A percentile compares a stretch with the other conserved stretches of the same genome.
These are phyloP conservation scores for Hylaea fasciaria DNA, from an alignment of 2,888 invertebrate species.

Conservation along the genomic window DNA sequence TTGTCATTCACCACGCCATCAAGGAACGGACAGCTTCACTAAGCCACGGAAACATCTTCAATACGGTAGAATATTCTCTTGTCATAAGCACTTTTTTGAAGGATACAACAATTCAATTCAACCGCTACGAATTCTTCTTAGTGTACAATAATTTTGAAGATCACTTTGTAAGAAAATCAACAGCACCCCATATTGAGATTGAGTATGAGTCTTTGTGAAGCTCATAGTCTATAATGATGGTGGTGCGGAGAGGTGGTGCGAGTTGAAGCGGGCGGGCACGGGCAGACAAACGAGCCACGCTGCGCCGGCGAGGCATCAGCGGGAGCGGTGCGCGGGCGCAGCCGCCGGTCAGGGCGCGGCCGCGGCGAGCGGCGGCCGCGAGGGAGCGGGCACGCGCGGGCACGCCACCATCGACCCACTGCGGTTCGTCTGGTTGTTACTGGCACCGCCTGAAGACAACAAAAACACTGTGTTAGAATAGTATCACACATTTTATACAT, in stretches of 20 bases:
- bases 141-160: too few species aligned
- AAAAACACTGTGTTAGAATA: neutral
- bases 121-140: too few species aligned
- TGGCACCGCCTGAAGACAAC: slow-evolving; percentile 64
- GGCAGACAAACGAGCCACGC: slow-evolving; percentile 77
- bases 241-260: slow-evolving; percentile 54
- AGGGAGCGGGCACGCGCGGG: slow-evolving; percentile 86
- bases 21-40: slow-evolving; percentile 21
- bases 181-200: too few species aligned
- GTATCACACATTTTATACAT: neutral
- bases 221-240: slow-evolving; percentile 48
- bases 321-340: slow-evolving; percentile 72
- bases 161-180: too few species aligned
- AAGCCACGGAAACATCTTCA: neutral
- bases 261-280: slow-evolving; percentile 60
- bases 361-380: slow-evolving; percentile 75
- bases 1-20: slow-evolving; percentile 28
- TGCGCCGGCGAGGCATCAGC: slow-evolving; percentile 74
- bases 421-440: slow-evolving; percentile 67
- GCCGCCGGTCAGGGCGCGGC: slow-evolving; percentile 80
- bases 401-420: slow-evolving; percentile 85
- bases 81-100: too few species aligned
- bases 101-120: too few species aligned
- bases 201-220: neutral
- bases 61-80: too few species aligned